Percentiles rank a stretch among this genome's conserved stretches.
Evolutionary conservation across 2,888 invertebrate species (phyloP).

Genomic region (Folsomia manolachei): DNA sequence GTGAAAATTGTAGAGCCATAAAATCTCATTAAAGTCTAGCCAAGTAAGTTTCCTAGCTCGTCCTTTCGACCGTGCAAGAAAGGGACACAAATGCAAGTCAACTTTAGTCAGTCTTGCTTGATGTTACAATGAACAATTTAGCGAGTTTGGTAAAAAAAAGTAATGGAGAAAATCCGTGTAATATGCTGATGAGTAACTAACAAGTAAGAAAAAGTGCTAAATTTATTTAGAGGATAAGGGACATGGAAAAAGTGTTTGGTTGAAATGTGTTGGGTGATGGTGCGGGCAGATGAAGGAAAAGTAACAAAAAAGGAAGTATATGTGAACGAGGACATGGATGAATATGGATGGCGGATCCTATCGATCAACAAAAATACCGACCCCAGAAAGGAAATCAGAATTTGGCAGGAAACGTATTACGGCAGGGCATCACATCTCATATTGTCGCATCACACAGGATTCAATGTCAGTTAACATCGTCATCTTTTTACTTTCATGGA

Average conservation of each 20-base stretch:
- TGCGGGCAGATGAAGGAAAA: not conserved
- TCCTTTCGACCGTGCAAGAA: too few relatives aligned
- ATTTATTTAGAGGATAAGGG: too few relatives aligned
- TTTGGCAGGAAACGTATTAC: conserved; percentile 31
- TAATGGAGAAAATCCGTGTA: not conserved
- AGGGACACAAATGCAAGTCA: too few relatives aligned
- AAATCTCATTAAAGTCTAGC: conserved; percentile 10
- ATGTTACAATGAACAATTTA: too few relatives aligned
- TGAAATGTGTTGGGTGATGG: too few relatives aligned
- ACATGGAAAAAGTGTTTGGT: too few relatives aligned
- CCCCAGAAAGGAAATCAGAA: conserved; percentile 31
- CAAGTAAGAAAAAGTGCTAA: conserved; percentile 24
- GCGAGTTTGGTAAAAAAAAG: conserved; percentile 9
- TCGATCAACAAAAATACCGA: conserved; percentile 29
- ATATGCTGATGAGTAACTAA: conserved; percentile 9
- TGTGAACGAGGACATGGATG: conserved; percentile 20
- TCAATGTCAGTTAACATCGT: conserved; percentile 42
- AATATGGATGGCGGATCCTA: conserved; percentile 25
- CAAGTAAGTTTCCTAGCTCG: conserved; percentile 10
- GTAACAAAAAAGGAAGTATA: not conserved
- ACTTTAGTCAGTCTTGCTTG: too few relatives aligned
- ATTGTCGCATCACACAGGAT: conserved; percentile 45
- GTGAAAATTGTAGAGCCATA: conserved; percentile 18
- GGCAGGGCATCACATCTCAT: conserved; percentile 43
- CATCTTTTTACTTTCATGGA: too few relatives aligned